A percentile compares a stretch with the other conserved stretches of the same genome.
phyloP scores from a whole-genome alignment of 1,140 invertebrate genomes.

The Heliothis subflexa region DNA sequence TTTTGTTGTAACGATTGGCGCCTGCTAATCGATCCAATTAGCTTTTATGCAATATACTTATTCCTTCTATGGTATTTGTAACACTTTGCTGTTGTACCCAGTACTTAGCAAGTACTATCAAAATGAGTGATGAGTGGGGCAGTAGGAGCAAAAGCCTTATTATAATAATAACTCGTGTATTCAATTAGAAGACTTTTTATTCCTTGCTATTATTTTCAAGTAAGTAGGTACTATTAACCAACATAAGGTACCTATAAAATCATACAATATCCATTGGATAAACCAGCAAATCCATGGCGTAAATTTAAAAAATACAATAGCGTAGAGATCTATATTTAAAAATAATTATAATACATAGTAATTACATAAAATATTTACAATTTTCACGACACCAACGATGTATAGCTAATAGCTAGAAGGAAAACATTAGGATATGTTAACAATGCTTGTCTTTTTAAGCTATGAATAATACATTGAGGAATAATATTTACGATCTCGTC shows the following conservation, averaged over 20 bases:
- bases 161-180: not conserved
- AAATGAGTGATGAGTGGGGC: too few relatives aligned
- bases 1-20: not conserved
- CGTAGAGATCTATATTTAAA: slow-evolving; percentile 15
- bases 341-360: slow-evolving; percentile 15
- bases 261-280: slow-evolving; percentile 28
- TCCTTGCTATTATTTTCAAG: slow-evolving; percentile 15
- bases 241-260: slow-evolving; percentile 7
- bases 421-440: slow-evolving; percentile 42
- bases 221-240: slow-evolving; percentile 22
- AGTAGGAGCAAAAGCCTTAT: not conserved
- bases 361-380: slow-evolving; percentile 44
- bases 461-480: slow-evolving; percentile 30
- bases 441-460: slow-evolving; percentile 39
- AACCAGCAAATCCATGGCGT: slow-evolving; percentile 5
- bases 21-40: not conserved
- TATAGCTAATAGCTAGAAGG: slow-evolving; percentile 16
- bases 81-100: too few relatives aligned
- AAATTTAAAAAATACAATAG: slow-evolving; percentile 38
- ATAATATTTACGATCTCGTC: slow-evolving; percentile 6
- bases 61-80: too few relatives aligned
- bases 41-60: not conserved
- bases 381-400: slow-evolving; percentile 19
- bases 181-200: slow-evolving; percentile 26
- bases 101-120: too few relatives aligned